Conservation (phyloP, 2,797 vertebrate species). For the Darevskia nairensis region DNA sequence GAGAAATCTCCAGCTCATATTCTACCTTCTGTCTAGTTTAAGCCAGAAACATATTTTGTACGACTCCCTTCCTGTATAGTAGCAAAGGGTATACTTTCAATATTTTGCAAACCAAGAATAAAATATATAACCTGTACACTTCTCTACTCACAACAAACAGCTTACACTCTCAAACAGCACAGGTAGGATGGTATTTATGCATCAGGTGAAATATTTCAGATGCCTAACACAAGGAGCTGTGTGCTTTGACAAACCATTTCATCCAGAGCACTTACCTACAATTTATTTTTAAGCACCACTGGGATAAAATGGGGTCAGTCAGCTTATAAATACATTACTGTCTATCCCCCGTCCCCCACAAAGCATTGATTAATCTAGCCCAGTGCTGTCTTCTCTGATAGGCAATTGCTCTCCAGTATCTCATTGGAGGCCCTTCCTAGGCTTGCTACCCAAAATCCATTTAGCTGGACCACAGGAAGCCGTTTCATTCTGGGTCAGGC, state of each 20-base stretch:
- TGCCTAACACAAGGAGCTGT: not conserved
- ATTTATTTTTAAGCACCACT: not conserved
- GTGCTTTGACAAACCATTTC: not conserved
- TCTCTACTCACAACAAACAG: too few relatives aligned
- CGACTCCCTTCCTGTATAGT: not conserved
- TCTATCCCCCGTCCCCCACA: rapidly evolving
- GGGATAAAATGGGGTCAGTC: not conserved
- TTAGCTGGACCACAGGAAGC: not conserved
- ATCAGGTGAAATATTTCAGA: not conserved
- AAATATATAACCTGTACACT: too few relatives aligned
- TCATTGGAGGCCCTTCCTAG: not conserved
- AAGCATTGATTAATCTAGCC: not conserved
- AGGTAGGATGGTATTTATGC: not conserved
- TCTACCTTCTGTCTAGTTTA: not conserved
- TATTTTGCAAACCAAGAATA: not conserved
- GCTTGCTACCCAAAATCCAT: not conserved
- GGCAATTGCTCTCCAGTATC: not conserved
- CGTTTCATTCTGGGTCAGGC: not conserved
- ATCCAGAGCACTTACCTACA: not conserved
- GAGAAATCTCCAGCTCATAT: not conserved
- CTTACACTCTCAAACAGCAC: not conserved
- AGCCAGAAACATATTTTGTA: not conserved
- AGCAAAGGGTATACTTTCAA: not conserved
- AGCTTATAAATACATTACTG: not conserved
- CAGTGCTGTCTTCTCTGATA: not conserved